Conservation (phyloP, 1,140 invertebrate species). For the Adelges cooleyi region DNA sequence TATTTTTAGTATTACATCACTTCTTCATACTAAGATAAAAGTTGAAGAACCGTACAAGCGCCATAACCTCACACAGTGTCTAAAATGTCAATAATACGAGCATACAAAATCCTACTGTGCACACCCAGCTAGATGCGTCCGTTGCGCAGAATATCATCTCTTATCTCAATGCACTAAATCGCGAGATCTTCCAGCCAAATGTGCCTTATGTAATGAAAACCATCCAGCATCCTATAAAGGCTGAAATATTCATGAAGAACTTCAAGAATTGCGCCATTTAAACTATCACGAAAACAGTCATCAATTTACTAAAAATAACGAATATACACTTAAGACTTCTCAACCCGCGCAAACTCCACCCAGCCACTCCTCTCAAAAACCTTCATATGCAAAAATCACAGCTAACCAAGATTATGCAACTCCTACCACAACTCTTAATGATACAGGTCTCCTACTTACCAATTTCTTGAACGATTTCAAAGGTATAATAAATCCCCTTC, state of each 20-base stretch:
- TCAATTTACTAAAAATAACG: too few species aligned
- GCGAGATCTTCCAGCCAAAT: conserved; percentile 35
- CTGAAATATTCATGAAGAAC: neutral
- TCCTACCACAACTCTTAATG: too few species aligned
- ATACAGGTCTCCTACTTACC: too few species aligned
- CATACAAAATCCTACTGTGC: neutral
- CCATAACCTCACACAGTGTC: conserved; percentile 35
- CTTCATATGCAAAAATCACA: too few species aligned
- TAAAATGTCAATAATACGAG: neutral
- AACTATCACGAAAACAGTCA: too few species aligned
- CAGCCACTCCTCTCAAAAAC: too few species aligned
- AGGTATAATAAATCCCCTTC: too few species aligned
- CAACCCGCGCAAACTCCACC: too few species aligned
- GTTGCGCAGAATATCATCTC: conserved; percentile 36
- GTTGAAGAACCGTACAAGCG: conserved; percentile 33
- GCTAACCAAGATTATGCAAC: too few species aligned
- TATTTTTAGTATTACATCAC: conserved; percentile 34
- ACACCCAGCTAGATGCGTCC: conserved; percentile 34
- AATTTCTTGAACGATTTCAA: too few species aligned
- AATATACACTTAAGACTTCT: too few species aligned
- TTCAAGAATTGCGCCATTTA: too few species aligned
- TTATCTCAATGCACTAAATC: conserved; percentile 37
- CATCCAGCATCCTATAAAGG: conserved; percentile 38
- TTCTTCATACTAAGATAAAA: conserved; percentile 34
- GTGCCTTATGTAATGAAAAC: conserved; percentile 35